Evolutionary conservation across 2,113 vertebrate genomes (phyloP), one percentile per base, ranked within the genome.

Genomic region (Pangasianodon gigas): DNA sequence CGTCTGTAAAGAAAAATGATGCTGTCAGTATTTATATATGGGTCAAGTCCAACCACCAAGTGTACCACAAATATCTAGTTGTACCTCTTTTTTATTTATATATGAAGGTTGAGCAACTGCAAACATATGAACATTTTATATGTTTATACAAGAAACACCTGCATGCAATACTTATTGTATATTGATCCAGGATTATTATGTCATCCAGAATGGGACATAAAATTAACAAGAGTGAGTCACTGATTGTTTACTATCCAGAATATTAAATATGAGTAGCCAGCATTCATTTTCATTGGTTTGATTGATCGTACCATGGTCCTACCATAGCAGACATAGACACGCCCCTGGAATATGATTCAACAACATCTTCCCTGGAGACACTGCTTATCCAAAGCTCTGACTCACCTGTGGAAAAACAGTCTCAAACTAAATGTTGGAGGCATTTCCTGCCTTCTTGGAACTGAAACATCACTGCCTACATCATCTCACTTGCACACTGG

Each of bases 371-470:
- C 86, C 92, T 87, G 71, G 88, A 86, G 88, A 93, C 88, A 90
- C 90, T 87, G 71, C 56, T 89, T 91, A 87, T 93, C 92, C 92
- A 93, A 93, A 92, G 83, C 89, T 92, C 88, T 94, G 93, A 95
- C 95, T 96, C 95, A 94, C 94, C 83, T 88, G 88, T 94, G 95
- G 95, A 96, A 96, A 96, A 93, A 93, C 88, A 74, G 89, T 85
- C 87, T 94, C 93, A 93, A 81, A 90, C 65, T 84, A 88, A 94
- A 91, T 87, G 90, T 91, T 88, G 79, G 54, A 92, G 90, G 89
- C 84, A 88, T 94, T 94, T 94, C 92, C 93, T 93, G 92, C 89
- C 90, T 82, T 86, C 85, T 67, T 82, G 91, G 93, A 93, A 90
- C 84, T 62, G 89, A 93, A 91, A 85, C 91, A 93, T 93, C 87